These are phyloP conservation scores for Tragelaphus buxtoni DNA, from an alignment of 2,113 vertebrate species.

Conservation along the genomic window DNA sequence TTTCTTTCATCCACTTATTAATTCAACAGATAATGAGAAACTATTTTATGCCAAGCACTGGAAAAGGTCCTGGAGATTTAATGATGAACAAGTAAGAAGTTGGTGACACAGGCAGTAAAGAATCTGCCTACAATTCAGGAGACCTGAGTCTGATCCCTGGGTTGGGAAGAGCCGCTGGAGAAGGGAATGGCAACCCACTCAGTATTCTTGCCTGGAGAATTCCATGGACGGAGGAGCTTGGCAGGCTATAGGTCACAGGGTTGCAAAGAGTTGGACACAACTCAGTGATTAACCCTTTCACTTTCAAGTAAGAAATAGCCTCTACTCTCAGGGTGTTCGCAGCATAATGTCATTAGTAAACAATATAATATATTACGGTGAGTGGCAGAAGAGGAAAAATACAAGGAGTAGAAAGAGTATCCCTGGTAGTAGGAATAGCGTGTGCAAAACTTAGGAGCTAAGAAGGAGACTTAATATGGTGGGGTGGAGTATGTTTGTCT, in stretches of 20 bases:
- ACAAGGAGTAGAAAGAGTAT: not conserved
- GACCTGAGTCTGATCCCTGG: not conserved
- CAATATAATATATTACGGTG: not conserved
- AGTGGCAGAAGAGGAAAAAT: not conserved
- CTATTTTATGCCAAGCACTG: not conserved
- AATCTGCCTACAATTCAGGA: not conserved
- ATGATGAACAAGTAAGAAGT: not conserved
- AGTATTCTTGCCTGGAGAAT: not conserved
- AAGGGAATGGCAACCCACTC: not conserved
- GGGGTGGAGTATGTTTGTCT: not conserved
- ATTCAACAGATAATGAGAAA: not conserved
- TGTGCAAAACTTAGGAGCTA: not conserved
- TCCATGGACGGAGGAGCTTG: not conserved
- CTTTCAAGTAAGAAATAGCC: not conserved
- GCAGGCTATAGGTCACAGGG: not conserved
- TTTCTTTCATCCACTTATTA: not conserved
- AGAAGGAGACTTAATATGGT: not conserved
- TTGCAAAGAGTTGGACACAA: not conserved
- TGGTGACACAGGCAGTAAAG: not conserved
- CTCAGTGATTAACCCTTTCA: not conserved
- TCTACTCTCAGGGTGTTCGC: not conserved
- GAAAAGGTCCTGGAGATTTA: not conserved
- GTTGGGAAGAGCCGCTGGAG: not conserved
- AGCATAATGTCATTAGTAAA: not conserved
- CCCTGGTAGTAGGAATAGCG: not conserved